phyloP scores from a whole-genome alignment of 2,113 vertebrate species.

The Trinectes maculatus region DNA sequence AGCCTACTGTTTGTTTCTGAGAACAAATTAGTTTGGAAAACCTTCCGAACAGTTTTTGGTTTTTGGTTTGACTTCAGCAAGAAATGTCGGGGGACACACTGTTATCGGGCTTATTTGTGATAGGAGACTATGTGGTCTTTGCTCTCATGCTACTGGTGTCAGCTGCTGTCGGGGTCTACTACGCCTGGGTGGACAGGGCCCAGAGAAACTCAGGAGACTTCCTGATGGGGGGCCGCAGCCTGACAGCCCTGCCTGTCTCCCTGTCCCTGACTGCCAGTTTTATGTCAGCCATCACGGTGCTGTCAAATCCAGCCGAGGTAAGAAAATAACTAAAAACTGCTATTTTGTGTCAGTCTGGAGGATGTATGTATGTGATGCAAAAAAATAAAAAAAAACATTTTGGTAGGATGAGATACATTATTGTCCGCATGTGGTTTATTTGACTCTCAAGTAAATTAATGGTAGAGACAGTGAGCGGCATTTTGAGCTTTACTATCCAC shows the following conservation, averaged over 20 bases:
- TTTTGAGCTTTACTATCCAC: too few species aligned
- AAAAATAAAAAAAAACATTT: not conserved
- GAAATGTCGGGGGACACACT: slow-evolving; percentile 53
- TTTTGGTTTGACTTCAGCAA: not conserved
- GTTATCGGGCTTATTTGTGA: slow-evolving; percentile 73
- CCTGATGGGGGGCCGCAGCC: slow-evolving; percentile 87
- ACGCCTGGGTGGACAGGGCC: slow-evolving; percentile 82
- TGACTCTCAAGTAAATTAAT: not conserved
- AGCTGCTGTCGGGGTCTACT: slow-evolving; percentile 89
- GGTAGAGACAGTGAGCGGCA: not conserved
- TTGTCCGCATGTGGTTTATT: not conserved
- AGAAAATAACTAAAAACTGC: not conserved
- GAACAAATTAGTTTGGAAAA: not conserved
- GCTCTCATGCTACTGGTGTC: slow-evolving; percentile 89
- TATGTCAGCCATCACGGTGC: slow-evolving; percentile 94
- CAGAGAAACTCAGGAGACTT: slow-evolving; percentile 86
- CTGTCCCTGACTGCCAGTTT: slow-evolving; percentile 94
- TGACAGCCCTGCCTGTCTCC: slow-evolving; percentile 88
- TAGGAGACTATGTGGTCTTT: slow-evolving; percentile 94
- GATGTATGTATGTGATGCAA: not conserved
- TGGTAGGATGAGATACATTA: not conserved
- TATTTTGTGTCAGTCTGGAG: not conserved
- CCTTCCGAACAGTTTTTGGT: slow-evolving; percentile 4
- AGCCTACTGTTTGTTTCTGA: slow-evolving; percentile 6
- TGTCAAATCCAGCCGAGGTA: slow-evolving; percentile 89